phyloP scores from a whole-genome alignment of 2,113 vertebrate genomes.

The Ia io region DNA sequence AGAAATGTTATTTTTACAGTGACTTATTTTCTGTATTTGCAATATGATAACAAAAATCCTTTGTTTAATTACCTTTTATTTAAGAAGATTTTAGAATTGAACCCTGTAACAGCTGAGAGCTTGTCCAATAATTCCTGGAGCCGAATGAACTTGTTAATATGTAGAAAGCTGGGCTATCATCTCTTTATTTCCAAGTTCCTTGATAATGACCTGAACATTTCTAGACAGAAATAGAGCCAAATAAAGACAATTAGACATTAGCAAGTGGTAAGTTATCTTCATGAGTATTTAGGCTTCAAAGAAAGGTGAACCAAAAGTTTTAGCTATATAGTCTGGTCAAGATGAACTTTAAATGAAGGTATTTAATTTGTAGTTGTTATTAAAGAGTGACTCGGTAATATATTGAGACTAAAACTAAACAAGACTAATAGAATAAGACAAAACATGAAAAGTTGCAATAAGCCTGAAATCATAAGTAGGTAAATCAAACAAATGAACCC shows the following conservation, averaged over 20 bases:
- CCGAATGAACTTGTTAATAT: background rate
- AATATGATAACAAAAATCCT: background rate
- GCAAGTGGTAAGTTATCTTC: background rate
- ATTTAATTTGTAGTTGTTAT: background rate
- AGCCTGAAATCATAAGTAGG: background rate
- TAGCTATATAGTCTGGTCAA: background rate
- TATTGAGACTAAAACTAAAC: background rate
- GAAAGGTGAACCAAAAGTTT: background rate
- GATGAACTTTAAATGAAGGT: background rate
- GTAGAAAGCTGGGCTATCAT: background rate
- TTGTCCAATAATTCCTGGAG: background rate
- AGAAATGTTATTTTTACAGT: background rate
- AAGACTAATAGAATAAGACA: background rate
- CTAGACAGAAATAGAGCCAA: background rate
- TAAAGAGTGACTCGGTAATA: background rate
- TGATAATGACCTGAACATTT: background rate
- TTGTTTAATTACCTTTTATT: slow-evolving; percentile 13
- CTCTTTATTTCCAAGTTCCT: background rate
- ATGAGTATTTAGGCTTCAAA: background rate
- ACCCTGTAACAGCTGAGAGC: background rate
- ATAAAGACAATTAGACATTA: background rate
- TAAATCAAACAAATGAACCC: background rate
- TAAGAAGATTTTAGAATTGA: slow-evolving; percentile 25
- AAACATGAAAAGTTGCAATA: background rate
- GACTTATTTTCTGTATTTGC: background rate